A percentile compares a stretch with the other conserved stretches of the same genome.
Evolutionary conservation across 2,888 invertebrate species (phyloP).

Genomic region (Drosophila pseudotalamancana): DNA sequence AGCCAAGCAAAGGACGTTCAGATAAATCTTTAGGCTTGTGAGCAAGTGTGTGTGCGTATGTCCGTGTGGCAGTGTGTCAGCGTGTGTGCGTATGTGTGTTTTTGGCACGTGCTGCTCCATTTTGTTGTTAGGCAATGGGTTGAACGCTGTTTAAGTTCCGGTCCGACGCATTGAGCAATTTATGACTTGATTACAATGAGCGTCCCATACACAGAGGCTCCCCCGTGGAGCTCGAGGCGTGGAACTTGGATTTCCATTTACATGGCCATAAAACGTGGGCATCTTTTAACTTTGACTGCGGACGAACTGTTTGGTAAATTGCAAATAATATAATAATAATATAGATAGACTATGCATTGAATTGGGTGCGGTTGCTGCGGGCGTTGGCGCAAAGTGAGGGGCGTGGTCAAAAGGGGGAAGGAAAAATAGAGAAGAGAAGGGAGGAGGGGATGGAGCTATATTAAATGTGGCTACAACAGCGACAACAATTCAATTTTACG

Average conservation of each 20-base stretch:
- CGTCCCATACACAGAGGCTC: neutral
- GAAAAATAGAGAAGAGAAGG: neutral
- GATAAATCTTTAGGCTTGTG: conserved; percentile 45
- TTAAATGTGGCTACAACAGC: conserved; percentile 56
- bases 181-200: conserved; percentile 76
- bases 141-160: conserved; percentile 54
- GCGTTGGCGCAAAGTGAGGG: too few relatives aligned
- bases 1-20: conserved; percentile 40
- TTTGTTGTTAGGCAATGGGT: conserved; percentile 54
- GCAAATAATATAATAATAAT: conserved; percentile 71
- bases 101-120: conserved; percentile 61
- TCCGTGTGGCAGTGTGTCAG: neutral
- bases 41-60: conserved; percentile 19
- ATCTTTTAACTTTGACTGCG: conserved; percentile 29
- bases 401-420: neutral
- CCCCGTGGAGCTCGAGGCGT: neutral
- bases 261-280: conserved; percentile 50
- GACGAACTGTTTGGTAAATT: conserved; percentile 61
- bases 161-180: conserved; percentile 65
- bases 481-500: conserved; percentile 77
- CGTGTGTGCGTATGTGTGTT: conserved; percentile 7
- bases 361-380: conserved; percentile 19
- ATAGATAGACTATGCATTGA: conserved; percentile 30
- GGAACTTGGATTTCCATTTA: conserved; percentile 38
- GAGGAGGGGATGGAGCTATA: neutral